Evolutionary conservation across 2,797 vertebrate genomes (phyloP).

Genomic region (Dallia pectoralis): DNA sequence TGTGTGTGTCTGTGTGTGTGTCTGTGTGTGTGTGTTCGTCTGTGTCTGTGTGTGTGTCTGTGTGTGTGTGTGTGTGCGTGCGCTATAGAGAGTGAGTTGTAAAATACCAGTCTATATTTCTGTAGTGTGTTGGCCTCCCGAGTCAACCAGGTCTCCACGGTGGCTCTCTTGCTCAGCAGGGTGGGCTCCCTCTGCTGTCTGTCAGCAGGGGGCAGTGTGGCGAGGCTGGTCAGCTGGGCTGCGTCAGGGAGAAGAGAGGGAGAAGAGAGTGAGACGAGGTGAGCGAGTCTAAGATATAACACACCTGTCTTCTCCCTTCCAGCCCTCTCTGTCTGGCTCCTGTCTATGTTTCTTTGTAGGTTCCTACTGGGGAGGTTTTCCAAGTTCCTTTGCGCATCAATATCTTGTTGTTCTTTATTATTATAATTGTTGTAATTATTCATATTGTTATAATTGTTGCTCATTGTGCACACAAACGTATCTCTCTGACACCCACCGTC

Average conservation of each 20-base stretch:
- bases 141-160: slow-evolving; percentile 89
- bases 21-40: slow-evolving; percentile 32
- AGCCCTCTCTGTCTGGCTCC: no score
- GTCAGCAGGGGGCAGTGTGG: slow-evolving; percentile 82
- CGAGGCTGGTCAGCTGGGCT: slow-evolving; percentile 88
- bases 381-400: no score
- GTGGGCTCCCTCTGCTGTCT: slow-evolving; percentile 83
- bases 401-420: no score
- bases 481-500: no score
- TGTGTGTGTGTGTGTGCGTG: not conserved
- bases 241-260: not conserved
- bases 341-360: no score
- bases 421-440: no score
- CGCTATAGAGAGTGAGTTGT: not conserved
- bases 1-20: slow-evolving; percentile 60
- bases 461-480: no score
- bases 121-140: slow-evolving; percentile 93
- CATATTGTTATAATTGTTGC: no score
- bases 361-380: no score
- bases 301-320: not conserved
- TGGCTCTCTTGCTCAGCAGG: slow-evolving; percentile 88
- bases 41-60: not conserved
- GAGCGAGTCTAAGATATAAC: not conserved
- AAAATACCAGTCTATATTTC: slow-evolving; percentile 90
- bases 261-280: slow-evolving; percentile 1